Evolutionary conservation across 2,888 invertebrate species (phyloP).

Genomic region (Drosophila setosimentum): DNA sequence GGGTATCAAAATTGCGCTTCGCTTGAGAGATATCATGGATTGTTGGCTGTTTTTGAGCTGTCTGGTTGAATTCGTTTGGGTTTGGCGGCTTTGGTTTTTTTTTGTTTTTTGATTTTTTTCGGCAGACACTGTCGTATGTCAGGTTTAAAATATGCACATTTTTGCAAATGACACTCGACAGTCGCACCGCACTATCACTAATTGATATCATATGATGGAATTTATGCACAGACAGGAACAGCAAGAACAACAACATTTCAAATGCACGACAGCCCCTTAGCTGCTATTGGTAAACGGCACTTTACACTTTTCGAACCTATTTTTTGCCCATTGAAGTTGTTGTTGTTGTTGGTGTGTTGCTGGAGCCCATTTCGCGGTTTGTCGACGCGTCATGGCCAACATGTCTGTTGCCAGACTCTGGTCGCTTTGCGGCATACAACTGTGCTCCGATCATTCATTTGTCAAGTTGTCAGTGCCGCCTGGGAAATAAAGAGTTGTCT

Average conservation of each 20-base stretch:
- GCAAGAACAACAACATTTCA: constrained; percentile 13
- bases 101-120: neutral
- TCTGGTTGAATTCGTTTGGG: constrained; percentile 19
- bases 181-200: constrained; percentile 80
- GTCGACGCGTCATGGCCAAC: constrained; percentile 67
- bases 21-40: constrained; percentile 57
- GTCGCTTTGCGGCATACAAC: constrained; percentile 58
- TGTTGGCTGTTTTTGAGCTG: constrained; percentile 36
- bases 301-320: constrained; percentile 53
- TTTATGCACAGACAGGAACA: constrained; percentile 71
- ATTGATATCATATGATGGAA: constrained; percentile 80
- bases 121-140: constrained; percentile 54
- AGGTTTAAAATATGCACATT: constrained; percentile 78
- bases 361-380: constrained; percentile 65
- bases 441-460: constrained; percentile 70
- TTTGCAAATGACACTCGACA: constrained; percentile 81
- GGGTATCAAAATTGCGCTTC: constrained; percentile 46
- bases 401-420: constrained; percentile 54
- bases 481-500: neutral
- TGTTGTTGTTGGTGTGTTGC: constrained; percentile 33
- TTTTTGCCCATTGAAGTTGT: constrained; percentile 19
- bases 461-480: constrained; percentile 67
- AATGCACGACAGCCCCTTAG: constrained; percentile 13
- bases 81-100: neutral
- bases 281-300: constrained; percentile 66